Conservation (phyloP, 2,888 invertebrate genomes). For the Monoplex corrugatus region DNA sequence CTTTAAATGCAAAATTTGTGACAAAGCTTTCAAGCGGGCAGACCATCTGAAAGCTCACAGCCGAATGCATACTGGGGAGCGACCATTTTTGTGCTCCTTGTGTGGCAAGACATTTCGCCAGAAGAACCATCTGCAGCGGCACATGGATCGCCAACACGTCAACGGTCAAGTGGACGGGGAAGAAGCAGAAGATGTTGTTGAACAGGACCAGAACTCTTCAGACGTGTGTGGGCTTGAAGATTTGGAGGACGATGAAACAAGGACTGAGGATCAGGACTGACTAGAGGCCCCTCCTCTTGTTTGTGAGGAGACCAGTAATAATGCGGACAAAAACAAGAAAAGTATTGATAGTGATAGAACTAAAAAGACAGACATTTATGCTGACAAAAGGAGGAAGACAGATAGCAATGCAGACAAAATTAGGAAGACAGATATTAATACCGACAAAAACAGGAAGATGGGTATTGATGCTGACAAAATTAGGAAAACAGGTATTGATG, state of each 20-base stretch:
- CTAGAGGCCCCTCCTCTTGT: constrained; percentile 37
- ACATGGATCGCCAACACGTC: constrained; percentile 46
- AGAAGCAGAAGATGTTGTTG: constrained; percentile 5
- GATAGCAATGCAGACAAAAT: too few relatives aligned
- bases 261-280: constrained; percentile 48
- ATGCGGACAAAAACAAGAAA: too few relatives aligned
- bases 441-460: too few relatives aligned
- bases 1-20: constrained; percentile 47
- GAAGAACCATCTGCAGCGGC: constrained; percentile 49
- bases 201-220: constrained; percentile 36
- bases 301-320: not conserved
- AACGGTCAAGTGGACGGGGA: constrained; percentile 35
- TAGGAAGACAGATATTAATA: too few relatives aligned
- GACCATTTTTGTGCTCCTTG: constrained; percentile 42
- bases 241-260: constrained; percentile 44
- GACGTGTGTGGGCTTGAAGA: constrained; percentile 43
- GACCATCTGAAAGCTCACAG: constrained; percentile 49
- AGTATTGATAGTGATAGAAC: too few relatives aligned
- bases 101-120: constrained; percentile 49
- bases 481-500: too few relatives aligned
- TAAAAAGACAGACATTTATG: too few relatives aligned
- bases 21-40: constrained; percentile 45
- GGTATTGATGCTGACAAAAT: too few relatives aligned
- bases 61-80: constrained; percentile 49
- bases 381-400: too few relatives aligned